Conservation (phyloP, 2,888 invertebrate species). For the Psylliodes chrysocephalus region DNA sequence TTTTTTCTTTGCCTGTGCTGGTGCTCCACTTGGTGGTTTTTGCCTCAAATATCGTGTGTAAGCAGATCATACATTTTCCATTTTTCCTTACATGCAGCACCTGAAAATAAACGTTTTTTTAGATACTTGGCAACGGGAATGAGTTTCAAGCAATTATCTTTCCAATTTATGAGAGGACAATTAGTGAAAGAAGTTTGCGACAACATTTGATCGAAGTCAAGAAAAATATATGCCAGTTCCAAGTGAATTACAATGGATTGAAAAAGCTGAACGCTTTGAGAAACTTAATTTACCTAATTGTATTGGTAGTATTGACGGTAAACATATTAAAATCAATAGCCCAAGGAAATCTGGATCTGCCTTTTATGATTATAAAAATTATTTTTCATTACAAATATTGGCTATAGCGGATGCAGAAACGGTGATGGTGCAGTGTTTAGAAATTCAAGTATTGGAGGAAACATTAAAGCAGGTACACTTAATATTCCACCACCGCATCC, state of each 20-base stretch:
- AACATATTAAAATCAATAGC: no score
- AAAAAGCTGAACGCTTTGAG: neutral
- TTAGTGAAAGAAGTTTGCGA: neutral
- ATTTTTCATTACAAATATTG: constrained; percentile 12
- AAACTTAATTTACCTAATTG: no score
- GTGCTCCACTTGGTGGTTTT: neutral
- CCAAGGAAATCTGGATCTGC: no score
- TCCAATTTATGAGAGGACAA: constrained; percentile 16
- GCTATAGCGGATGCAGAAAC: constrained; percentile 12
- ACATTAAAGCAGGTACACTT: no score
- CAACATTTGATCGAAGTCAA: neutral
- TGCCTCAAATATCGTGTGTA: constrained; percentile 1
- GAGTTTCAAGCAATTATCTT: constrained; percentile 13
- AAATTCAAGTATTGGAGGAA: neutral
- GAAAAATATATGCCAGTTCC: no score
- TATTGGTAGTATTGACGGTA: no score
- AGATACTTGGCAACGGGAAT: constrained; percentile 1
- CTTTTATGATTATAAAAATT: neutral
- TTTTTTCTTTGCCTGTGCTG: no score
- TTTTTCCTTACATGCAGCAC: constrained; percentile 12
- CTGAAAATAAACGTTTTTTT: no score
- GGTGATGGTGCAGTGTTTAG: constrained; percentile 6
- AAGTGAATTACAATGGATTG: constrained; percentile 11
- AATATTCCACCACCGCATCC: no score
- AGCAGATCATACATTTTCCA: constrained; percentile 8